phyloP scores from a whole-genome alignment of 1,140 invertebrate species.

The Polypedilum vanderplanki region DNA sequence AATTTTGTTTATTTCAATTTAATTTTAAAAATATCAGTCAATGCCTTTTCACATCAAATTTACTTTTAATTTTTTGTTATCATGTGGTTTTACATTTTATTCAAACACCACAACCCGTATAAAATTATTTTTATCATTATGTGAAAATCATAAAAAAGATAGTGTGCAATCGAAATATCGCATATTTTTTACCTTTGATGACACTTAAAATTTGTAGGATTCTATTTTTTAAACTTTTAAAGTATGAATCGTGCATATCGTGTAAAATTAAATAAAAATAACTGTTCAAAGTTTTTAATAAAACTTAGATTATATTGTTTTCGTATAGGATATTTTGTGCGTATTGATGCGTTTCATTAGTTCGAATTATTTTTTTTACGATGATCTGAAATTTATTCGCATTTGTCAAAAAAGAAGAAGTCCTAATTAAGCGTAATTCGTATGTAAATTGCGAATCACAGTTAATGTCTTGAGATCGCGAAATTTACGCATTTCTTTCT shows the following conservation, averaged over 20 bases:
- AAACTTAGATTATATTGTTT: no score
- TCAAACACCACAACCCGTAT: no score
- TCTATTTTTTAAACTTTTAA: no score
- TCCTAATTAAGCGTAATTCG: conserved; percentile 9
- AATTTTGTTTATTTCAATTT: no score
- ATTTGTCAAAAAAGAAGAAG: neutral
- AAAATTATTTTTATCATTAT: no score
- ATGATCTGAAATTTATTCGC: neutral
- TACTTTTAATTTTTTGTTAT: no score
- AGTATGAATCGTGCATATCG: conserved; percentile 4
- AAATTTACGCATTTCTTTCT: conserved; percentile 3
- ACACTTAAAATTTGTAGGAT: neutral
- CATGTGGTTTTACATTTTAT: no score
- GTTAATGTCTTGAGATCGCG: conserved; percentile 1
- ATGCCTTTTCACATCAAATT: no score
- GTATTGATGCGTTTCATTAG: conserved; percentile 10
- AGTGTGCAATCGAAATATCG: neutral
- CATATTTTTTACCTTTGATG: neutral
- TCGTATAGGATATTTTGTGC: neutral
- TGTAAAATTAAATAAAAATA: no score
- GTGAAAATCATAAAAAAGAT: no score
- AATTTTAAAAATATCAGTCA: no score
- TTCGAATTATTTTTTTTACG: neutral
- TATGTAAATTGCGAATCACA: conserved; percentile 22
- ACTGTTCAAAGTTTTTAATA: no score